Percentiles rank a stretch among this genome's conserved stretches.
Conservation (phyloP, 92 coral and sea anemone species). For the Chrysogorgia sp. region DNA sequence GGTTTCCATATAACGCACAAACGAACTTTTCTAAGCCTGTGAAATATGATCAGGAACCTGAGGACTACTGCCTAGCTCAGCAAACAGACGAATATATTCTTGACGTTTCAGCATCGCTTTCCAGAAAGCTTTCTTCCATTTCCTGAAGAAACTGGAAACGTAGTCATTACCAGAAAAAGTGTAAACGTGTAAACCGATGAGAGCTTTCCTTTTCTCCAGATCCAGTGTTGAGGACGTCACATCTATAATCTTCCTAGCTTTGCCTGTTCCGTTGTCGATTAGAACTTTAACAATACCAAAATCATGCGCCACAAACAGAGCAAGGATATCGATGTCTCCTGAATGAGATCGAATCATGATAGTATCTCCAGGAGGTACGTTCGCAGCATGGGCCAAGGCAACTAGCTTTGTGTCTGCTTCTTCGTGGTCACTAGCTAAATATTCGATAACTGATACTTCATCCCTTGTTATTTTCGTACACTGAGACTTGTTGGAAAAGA, state of each 20-base stretch:
- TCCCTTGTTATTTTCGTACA: constrained; percentile 1
- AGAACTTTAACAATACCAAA: background rate
- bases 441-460: no score
- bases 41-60: no score
- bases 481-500: background rate
- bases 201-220: background rate
- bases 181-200: constrained; percentile 1
- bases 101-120: no score
- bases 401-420: no score
- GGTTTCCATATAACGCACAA: no score
- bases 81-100: background rate
- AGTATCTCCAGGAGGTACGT: no score
- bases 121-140: no score
- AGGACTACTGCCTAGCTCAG: no score
- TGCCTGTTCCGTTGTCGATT: no score
- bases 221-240: background rate
- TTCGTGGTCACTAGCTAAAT: background rate
- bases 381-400: constrained; percentile 2
- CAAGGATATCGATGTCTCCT: background rate
- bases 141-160: no score
- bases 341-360: background rate
- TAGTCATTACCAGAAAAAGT: no score
- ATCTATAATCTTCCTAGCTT: background rate
- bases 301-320: background rate
- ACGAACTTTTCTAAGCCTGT: no score